Evolutionary conservation across 2,888 invertebrate genomes (phyloP), one percentile per base, ranked within the genome.

Genomic region (Cantharis flavilabris): DNA sequence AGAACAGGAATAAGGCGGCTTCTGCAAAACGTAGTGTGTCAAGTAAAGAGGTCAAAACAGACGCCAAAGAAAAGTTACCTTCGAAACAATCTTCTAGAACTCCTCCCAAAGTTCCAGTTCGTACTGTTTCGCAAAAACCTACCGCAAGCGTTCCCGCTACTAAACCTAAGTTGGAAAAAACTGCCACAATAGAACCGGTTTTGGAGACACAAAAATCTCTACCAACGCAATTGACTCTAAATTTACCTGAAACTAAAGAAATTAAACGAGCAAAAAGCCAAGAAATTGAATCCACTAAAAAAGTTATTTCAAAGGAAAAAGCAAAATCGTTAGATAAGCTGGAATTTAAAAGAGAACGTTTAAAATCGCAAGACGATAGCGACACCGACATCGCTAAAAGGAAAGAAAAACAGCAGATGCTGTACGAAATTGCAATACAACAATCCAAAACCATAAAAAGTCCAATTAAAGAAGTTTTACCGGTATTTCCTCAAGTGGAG

Each of bases 401-500:
- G 69, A 93, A 93, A 86, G 94, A 94, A 83, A 92, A 94, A 80
- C 94, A 94, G 83, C 94, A 94, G 85, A 92, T 93, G 90, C 87
- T 94, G 1, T 94, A 94, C 82, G 94, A 94, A 88, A 93, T 93
- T 3, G 94, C 94, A 3, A 91, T 94, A 84, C 93, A 94, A 85
- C 94, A 94, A 87, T 93, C 94, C 0, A 93, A 94, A 83, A 94
- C 93, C 0, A 89, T 94, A 80, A 91, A 94, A 33, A 94, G 94
- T 86, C 94, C 94, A 0, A 93, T 94, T 0, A 94, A 93, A 85
- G 94, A 94, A 85, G 91, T 92, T 1, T 84, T 94, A 83, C 94
- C 94, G 0, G 91, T 93, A 3, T 94, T 94, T 84, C 94, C 94
- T 11, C 91, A 92, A 64, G 93, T 93, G 0, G 94, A 94, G 86